These are phyloP conservation scores for Linyphia triangularis DNA, from an alignment of 2,888 invertebrate genomes.

Conservation along the genomic window DNA sequence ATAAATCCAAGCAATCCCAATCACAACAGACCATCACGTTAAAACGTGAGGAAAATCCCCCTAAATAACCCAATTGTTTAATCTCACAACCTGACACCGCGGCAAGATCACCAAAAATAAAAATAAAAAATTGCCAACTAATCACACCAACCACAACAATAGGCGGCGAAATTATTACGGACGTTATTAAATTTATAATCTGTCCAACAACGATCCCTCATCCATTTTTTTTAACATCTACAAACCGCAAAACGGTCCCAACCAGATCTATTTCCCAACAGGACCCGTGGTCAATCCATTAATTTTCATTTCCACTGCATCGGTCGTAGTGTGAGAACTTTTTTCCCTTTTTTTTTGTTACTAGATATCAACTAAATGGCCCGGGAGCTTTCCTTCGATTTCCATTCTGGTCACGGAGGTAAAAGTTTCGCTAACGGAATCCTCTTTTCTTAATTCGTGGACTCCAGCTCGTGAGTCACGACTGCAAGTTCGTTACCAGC, in stretches of 20 bases:
- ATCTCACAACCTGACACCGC: no score
- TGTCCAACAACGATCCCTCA: conserved; percentile 47
- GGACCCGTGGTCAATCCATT: conserved; percentile 31
- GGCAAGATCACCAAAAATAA: no score
- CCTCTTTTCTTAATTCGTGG: conserved; percentile 51
- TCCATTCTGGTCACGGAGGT: conserved; percentile 69
- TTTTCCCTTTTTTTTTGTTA: neutral
- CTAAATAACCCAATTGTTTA: no score
- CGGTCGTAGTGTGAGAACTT: neutral
- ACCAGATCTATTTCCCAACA: conserved; percentile 2
- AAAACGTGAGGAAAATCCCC: no score
- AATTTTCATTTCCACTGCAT: conserved; percentile 65
- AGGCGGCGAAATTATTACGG: conserved; percentile 65
- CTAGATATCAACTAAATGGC: conserved; percentile 54
- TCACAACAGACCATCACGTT: no score
- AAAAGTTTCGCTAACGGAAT: conserved; percentile 63
- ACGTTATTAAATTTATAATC: conserved; percentile 67
- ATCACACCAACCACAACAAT: conserved; percentile 10
- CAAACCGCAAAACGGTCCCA: conserved; percentile 21
- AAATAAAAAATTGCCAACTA: neutral
- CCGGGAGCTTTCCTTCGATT: conserved; percentile 10
- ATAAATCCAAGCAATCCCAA: no score
- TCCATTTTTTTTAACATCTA: neutral
- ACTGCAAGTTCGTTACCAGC: conserved; percentile 32
- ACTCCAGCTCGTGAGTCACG: conserved; percentile 67